Base-by-base conservation (phyloP, 2,888 invertebrate species). In the Ophonus ardosiacus region DNA sequence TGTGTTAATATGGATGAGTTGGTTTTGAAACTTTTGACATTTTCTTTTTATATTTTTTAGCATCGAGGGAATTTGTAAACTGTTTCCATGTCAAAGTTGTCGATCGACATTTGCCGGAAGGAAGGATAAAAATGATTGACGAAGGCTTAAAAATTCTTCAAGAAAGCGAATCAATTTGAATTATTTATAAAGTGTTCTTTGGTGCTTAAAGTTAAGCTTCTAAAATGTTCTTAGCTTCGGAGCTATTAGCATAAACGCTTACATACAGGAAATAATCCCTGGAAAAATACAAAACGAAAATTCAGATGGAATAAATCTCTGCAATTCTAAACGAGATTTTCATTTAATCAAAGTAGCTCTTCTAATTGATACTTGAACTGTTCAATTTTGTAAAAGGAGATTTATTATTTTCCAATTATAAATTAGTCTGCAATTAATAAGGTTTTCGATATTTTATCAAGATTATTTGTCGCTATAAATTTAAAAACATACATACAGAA, bases 1-100 rank as follows among this genome's bases (percentile, higher is more conserved):
- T 74, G 43, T 74, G 43, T 43, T 74, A 74, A 74, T 74, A 74
- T 74, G 71, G 24, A 74, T 74, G 71, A 74, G 71, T 15, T 74
- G 43, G 8, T 21, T 74, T 74, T 43, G 71, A 74, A 74, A 74
- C 71, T 74, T 74, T 74, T 38, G 71, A 43, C 71, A 43, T 74
- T 51, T 74, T 24, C 68, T 24, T 40, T 43, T 63, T 74, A 43
- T 43, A 43, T 43, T 74, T 43, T 74, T 74, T 43, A 43, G 51
- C 71, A 74, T 74, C 71, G 18, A 43, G 7, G 18, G 43, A 74
- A 74, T 74, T 74, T 74, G 40, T 74, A 40, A 71, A 74, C 18
- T 74, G 40, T 51, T 74, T n/a, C 21, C 63, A 68, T 74, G 43
- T 71, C 71, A 71, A 68, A 43, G 40, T 43, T 43, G 43, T 71